These are phyloP conservation scores for Campoplex capitator DNA, from an alignment of 2,888 invertebrate genomes.

Conservation along the genomic window DNA sequence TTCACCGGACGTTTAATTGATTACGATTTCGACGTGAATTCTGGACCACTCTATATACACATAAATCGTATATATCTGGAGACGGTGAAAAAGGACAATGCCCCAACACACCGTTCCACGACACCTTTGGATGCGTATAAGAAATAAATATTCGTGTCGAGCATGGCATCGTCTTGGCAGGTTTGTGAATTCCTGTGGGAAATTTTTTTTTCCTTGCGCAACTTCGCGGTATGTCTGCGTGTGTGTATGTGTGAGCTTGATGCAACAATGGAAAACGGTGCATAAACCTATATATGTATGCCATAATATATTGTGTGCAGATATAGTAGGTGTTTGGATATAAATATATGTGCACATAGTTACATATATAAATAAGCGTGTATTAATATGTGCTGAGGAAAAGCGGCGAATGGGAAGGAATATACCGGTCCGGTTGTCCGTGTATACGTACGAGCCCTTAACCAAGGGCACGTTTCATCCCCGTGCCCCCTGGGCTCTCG, in stretches of 20 bases:
- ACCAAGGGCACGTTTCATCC: constrained; percentile 76
- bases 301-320: not conserved
- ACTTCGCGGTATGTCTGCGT: constrained; percentile 47
- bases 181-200: constrained; percentile 77
- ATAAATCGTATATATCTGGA: constrained; percentile 24
- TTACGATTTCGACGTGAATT: not conserved
- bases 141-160: constrained; percentile 40
- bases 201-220: constrained; percentile 74
- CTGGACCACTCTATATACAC: not conserved
- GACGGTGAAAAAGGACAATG: constrained; percentile 63
- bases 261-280: constrained; percentile 67
- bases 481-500: constrained; percentile 70
- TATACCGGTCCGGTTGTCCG: constrained; percentile 51
- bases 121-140: constrained; percentile 55
- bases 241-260: constrained; percentile 57
- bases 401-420: constrained; percentile 64
- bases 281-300: constrained; percentile 10
- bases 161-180: constrained; percentile 61
- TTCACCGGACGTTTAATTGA: not conserved
- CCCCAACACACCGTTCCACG: constrained; percentile 60
- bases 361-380: constrained; percentile 23
- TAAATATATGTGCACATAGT: not conserved
- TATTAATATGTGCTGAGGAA: not conserved
- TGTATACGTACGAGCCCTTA: constrained; percentile 50
- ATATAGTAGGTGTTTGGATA: not conserved